phyloP scores from a whole-genome alignment of 2,888 invertebrate species.

The Aquatica leii region DNA sequence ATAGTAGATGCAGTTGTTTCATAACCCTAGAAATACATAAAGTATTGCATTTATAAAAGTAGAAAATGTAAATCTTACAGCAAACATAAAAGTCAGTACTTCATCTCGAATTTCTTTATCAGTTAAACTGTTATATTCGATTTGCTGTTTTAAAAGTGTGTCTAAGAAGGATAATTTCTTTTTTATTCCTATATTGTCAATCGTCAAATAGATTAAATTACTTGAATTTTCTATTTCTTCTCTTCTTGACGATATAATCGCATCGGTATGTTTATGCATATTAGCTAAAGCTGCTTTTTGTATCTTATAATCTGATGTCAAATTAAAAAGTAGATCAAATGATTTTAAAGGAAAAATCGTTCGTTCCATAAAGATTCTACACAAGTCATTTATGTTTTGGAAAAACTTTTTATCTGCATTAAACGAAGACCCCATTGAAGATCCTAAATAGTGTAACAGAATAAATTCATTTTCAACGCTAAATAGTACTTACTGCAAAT shows the following conservation, averaged over 20 bases:
- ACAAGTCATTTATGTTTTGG: conserved; percentile 68
- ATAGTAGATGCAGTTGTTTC: conserved; percentile 62
- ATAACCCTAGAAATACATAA: conserved; percentile 56
- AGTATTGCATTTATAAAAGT: no score
- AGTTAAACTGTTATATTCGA: conserved; percentile 67
- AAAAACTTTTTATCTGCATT: no score
- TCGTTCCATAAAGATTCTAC: conserved; percentile 49
- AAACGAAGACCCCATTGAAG: no score
- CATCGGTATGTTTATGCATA: conserved; percentile 64
- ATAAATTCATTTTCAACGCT: no score
- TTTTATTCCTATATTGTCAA: conserved; percentile 61
- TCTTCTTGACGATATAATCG: conserved; percentile 63
- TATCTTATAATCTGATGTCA: conserved; percentile 66
- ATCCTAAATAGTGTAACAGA: no score
- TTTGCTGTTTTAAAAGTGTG: conserved; percentile 65
- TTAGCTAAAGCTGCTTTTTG: conserved; percentile 60
- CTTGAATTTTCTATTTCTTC: conserved; percentile 45
- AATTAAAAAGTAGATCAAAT: conserved; percentile 63
- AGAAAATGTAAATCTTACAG: conserved; percentile 59
- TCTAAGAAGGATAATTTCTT: conserved; percentile 75
- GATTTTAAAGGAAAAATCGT: conserved; percentile 61
- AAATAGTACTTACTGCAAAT: no score
- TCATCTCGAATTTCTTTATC: conserved; percentile 72
- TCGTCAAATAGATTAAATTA: neutral
- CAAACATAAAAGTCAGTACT: conserved; percentile 80